phyloP scores from a whole-genome alignment of 2,113 vertebrate species.

The Clarias macrocephalus region DNA sequence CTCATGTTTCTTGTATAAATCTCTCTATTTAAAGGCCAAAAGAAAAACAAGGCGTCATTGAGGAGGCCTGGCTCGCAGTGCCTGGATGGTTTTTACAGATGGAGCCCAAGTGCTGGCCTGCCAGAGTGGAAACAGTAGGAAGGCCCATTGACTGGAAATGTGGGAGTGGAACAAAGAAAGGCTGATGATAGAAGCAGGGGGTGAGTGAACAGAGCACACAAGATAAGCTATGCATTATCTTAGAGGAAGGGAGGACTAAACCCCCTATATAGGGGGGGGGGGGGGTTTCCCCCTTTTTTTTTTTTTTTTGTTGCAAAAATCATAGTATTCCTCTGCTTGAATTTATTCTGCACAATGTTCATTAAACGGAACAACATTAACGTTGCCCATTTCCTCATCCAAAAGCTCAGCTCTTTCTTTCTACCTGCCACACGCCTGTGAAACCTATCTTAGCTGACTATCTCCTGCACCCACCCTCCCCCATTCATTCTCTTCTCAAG shows the following conservation, averaged over 20 bases:
- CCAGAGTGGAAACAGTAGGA: slow-evolving; percentile 59
- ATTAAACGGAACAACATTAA: slow-evolving; percentile 7
- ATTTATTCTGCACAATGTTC: slow-evolving; percentile 13
- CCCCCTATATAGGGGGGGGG: background rate
- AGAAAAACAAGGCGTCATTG: slow-evolving; percentile 71
- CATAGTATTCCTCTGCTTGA: slow-evolving; percentile 1
- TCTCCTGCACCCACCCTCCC: slow-evolving; percentile 47
- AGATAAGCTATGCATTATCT: slow-evolving; percentile 29
- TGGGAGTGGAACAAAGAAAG: slow-evolving; percentile 52
- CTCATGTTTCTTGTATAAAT: slow-evolving; percentile 67
- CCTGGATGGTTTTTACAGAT: slow-evolving; percentile 70
- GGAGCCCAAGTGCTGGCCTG: slow-evolving; percentile 66
- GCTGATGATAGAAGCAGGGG: slow-evolving; percentile 33
- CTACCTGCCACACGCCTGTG: slow-evolving; percentile 60
- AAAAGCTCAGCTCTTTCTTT: slow-evolving; percentile 12
- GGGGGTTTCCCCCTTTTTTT: no score
- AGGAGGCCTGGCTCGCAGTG: slow-evolving; percentile 56
- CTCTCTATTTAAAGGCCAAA: slow-evolving; percentile 75
- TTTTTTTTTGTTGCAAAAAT: no score
- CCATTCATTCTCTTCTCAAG: slow-evolving; percentile 59
- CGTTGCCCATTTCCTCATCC: slow-evolving; percentile 18
- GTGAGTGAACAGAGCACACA: slow-evolving; percentile 41
- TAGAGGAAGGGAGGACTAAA: slow-evolving; percentile 13
- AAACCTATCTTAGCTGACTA: slow-evolving; percentile 62
- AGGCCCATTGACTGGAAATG: slow-evolving; percentile 61